Evolutionary conservation across 2,888 invertebrate species (phyloP).

Genomic region (Pterobdella sp.): DNA sequence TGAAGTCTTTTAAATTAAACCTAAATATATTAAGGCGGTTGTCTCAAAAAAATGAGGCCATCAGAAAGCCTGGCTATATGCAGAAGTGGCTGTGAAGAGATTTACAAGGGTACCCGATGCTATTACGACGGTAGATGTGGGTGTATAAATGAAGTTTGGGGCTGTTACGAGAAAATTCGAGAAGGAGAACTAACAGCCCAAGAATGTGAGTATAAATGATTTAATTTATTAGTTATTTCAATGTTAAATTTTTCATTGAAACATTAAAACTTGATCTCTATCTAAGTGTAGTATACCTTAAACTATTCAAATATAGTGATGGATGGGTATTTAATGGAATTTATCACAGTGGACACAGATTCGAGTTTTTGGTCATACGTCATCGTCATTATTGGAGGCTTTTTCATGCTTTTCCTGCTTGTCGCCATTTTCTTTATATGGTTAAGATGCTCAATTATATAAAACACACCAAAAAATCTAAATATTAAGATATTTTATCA

Average conservation of each 20-base stretch:
- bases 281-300: too few relatives aligned
- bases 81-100: background rate
- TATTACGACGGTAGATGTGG: background rate
- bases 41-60: background rate
- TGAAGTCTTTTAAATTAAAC: background rate
- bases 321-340: too few relatives aligned
- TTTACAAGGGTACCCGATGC: background rate
- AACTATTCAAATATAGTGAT: too few relatives aligned
- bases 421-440: constrained; percentile 21
- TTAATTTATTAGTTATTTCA: too few relatives aligned
- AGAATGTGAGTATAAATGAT: too few relatives aligned
- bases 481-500: background rate
- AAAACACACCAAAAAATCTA: background rate
- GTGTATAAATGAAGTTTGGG: background rate
- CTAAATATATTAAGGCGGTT: background rate
- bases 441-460: background rate
- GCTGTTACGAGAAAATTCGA: too few relatives aligned
- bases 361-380: constrained; percentile 7
- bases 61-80: background rate
- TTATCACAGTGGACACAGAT: background rate
- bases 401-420: constrained; percentile 9
- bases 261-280: too few relatives aligned
- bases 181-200: too few relatives aligned
- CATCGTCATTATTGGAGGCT: constrained; percentile 3
- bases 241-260: too few relatives aligned